Conservation (phyloP, 1,140 invertebrate genomes). For the Drosophila funebris region DNA sequence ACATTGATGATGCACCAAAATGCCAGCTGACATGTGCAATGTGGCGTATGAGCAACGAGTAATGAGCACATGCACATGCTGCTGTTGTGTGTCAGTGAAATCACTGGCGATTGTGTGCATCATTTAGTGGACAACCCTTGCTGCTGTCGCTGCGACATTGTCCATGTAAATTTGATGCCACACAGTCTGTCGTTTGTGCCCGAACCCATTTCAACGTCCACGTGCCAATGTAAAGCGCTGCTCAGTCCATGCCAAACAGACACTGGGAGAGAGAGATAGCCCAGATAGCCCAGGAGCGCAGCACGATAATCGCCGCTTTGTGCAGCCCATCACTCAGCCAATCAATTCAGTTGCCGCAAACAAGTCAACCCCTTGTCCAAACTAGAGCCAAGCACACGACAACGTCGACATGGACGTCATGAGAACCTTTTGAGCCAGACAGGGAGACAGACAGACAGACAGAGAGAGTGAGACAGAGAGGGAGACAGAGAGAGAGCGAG, state of each 20-base stretch:
- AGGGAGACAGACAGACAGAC: neutral
- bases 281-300: slow-evolving; percentile 21
- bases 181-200: slow-evolving; percentile 23
- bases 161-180: slow-evolving; percentile 59
- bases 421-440: slow-evolving; percentile 3
- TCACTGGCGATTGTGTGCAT: slow-evolving; percentile 41
- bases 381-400: slow-evolving; percentile 12
- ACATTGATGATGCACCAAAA: slow-evolving; percentile 43
- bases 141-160: slow-evolving; percentile 5
- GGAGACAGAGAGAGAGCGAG: neutral
- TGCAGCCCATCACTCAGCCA: slow-evolving; percentile 68
- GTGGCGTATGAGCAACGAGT: slow-evolving; percentile 35
- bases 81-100: neutral
- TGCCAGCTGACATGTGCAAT: slow-evolving; percentile 23
- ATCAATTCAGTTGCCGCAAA: slow-evolving; percentile 73
- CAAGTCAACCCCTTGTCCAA: slow-evolving; percentile 43
- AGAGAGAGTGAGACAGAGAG: neutral
- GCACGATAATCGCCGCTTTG: slow-evolving; percentile 57
- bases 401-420: slow-evolving; percentile 4
- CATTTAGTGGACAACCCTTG: slow-evolving; percentile 28
- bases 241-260: slow-evolving; percentile 21
- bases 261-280: slow-evolving; percentile 6
- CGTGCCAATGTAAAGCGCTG: slow-evolving; percentile 57
- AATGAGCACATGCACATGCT: neutral
- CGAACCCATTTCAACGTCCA: slow-evolving; percentile 58